Evolutionary conservation across 2,113 vertebrate species (phyloP), one percentile per base, ranked within the genome.

Genomic region (Marmota monax): DNA sequence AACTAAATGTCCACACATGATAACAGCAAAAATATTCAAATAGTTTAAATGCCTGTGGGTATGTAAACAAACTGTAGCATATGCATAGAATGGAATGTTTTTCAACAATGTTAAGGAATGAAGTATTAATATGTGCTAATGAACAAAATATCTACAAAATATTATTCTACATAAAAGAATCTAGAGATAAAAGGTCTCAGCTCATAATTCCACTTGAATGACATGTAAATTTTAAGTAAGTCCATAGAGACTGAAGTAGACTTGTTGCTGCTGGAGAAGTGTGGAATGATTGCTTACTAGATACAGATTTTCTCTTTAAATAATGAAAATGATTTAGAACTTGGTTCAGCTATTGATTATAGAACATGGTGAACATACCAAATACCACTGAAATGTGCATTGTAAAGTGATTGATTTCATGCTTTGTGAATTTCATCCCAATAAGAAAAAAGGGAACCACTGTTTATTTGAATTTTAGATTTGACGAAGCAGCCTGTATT

Each of bases 391-490:
- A 76, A 86, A 80, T 76, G 17, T 70, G 58, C 12, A 27, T 11
- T 76, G 69, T n/a, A 85, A 92, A 90, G 77, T 61, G 22, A 4
- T 53, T 70, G 51, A 20, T 56, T 94, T 91, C 76, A 87, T 73
- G 7, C 76, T 88, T 42, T 37, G 17, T 90, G 82, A 45, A 70
- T 70, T 85, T 80, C 9, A 70, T 8, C 22, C 77, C 53, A 72
- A 16, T 61, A 78, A 70, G 32, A 61, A 80, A n/a, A 74, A 53
- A 76, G 65, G 1, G 1, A 84, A 74, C 76, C 29, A 18, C 14
- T 37, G 27, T 77, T 87, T 63, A 89, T 76, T 85, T 86, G 25
- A 79, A 88, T 79, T 92, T 77, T 27, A 88, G 74, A 20, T 76
- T 88, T 74, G 23, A 63, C 4, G 65, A 34, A 53, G 29, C 48